Evolutionary conservation across 1,140 invertebrate species (phyloP).

Genomic region (Brachionus paranguensis): DNA sequence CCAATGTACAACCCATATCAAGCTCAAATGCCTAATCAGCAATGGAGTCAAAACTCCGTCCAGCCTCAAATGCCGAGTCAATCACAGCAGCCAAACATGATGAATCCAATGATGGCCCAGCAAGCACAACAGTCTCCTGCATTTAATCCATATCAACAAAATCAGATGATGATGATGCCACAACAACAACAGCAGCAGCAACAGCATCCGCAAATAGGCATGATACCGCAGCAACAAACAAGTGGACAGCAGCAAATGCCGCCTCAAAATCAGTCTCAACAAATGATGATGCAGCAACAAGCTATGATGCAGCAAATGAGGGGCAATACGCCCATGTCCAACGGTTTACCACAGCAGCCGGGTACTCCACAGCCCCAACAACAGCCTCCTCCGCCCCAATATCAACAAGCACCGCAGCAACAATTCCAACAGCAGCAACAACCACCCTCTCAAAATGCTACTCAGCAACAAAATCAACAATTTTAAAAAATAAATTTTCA

Average conservation of each 20-base stretch:
- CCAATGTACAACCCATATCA: conserved; percentile 4
- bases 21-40: neutral
- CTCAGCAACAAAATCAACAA: neutral
- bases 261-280: neutral
- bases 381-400: neutral
- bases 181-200: conserved; percentile 2
- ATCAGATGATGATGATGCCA: conserved; percentile 32
- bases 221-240: neutral
- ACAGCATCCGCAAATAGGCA: neutral
- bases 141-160: conserved; percentile 15
- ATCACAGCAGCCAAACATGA: neutral
- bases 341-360: neutral
- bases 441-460: neutral
- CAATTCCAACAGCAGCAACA: neutral
- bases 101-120: conserved; percentile 20
- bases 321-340: neutral
- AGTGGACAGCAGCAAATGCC: neutral
- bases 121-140: conserved; percentile 1
- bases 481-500: neutral
- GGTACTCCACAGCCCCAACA: neutral
- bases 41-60: neutral
- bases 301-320: neutral
- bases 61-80: neutral
- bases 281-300: conserved; percentile 26
- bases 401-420: neutral